phyloP scores from a whole-genome alignment of 2,888 invertebrate genomes.

The Sesia bembeciformis region DNA sequence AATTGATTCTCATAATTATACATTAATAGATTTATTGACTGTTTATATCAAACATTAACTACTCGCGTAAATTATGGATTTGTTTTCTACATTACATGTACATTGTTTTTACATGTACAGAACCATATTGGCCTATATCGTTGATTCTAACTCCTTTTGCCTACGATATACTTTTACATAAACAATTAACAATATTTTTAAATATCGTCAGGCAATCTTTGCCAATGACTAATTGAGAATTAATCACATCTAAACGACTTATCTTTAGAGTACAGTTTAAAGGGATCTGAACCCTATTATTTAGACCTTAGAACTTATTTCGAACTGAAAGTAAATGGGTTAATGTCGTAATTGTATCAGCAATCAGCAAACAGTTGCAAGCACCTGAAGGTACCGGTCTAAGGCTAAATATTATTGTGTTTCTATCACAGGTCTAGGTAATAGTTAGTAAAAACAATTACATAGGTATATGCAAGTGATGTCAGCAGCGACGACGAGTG shows the following conservation, averaged over 20 bases:
- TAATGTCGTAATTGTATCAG: not conserved
- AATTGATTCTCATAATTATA: too few relatives aligned
- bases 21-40: too few relatives aligned
- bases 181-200: slow-evolving; percentile 41
- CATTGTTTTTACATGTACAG: not conserved
- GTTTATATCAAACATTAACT: too few relatives aligned
- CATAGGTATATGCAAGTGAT: too few relatives aligned
- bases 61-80: too few relatives aligned
- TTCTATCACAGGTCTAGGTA: slow-evolving; percentile 22
- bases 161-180: slow-evolving; percentile 25
- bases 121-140: not conserved
- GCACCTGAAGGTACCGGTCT: slow-evolving; percentile 26
- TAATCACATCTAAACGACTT: slow-evolving; percentile 1
- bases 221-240: slow-evolving; percentile 37
- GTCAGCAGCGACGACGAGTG: too few relatives aligned
- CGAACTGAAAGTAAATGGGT: too few relatives aligned
- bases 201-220: slow-evolving; percentile 36
- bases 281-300: not conserved
- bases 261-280: not conserved
- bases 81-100: too few relatives aligned
- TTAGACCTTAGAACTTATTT: not conserved
- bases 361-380: slow-evolving; percentile 5
- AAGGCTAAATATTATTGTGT: slow-evolving; percentile 36
- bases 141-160: slow-evolving; percentile 2
- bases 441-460: slow-evolving; percentile 1